Evolutionary conservation across 2,113 vertebrate genomes (phyloP).

Genomic region (Recurvirostra avosetta): DNA sequence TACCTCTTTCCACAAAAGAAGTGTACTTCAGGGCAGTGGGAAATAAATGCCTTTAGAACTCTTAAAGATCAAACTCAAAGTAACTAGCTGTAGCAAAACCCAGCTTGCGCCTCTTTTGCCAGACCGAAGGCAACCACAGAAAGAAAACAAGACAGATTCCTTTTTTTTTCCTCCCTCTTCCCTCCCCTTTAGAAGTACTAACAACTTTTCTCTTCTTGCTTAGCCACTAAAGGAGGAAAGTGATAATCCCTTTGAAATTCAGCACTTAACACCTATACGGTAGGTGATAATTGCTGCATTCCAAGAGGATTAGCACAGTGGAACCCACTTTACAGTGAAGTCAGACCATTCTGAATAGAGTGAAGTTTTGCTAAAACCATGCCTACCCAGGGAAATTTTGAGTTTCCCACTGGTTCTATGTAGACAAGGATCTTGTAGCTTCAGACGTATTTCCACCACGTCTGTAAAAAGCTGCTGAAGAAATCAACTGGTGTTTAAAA

Average conservation of each 20-base stretch:
- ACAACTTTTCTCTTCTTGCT: conserved; percentile 55
- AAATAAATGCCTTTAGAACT: conserved; percentile 5
- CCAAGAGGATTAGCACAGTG: conserved; percentile 64
- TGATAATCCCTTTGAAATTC: conserved; percentile 72
- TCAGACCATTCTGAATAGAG: conserved; percentile 27
- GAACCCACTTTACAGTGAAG: conserved; percentile 58
- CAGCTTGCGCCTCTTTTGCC: background rate
- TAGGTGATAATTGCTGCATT: conserved; percentile 72
- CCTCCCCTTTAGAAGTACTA: conserved; percentile 38
- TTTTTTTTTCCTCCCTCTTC: background rate
- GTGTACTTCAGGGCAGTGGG: background rate
- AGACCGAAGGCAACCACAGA: background rate
- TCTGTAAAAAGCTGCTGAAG: background rate
- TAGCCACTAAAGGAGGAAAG: conserved; percentile 55
- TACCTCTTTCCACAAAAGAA: background rate
- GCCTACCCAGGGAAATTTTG: conserved; percentile 13
- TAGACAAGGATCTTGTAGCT: background rate
- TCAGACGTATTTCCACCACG: background rate
- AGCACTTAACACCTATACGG: conserved; percentile 70
- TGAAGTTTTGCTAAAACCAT: conserved; percentile 48
- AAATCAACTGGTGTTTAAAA: background rate
- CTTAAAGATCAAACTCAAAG: background rate
- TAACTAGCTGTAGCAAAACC: conserved; percentile 18
- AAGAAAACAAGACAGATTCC: background rate
- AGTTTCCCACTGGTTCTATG: background rate